Evolutionary conservation across 2,113 vertebrate species (phyloP), one percentile per base, ranked within the genome.

Genomic region (Baryphthengus martii): DNA sequence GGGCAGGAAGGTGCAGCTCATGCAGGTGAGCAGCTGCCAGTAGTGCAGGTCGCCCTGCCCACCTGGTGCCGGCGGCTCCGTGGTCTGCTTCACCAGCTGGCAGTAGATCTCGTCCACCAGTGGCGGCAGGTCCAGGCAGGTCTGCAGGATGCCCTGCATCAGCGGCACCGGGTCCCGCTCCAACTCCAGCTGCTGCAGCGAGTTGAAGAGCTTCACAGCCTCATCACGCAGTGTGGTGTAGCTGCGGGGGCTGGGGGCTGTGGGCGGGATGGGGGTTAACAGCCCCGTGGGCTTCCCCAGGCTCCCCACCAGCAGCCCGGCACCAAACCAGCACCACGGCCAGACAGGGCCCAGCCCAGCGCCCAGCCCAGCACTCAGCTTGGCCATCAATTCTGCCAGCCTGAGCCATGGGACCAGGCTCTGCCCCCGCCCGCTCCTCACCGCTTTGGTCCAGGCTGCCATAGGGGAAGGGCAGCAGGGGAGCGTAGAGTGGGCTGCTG

Each of bases 1-100:
- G 7, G 99, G 99, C 94, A 99, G 97, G 97, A 99, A 99, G 88
- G 99, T 99, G 98, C 99, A 99, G 97, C 99, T 99, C 99, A 99
- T 99, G 97, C 99, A 99, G 87, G 99, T 99, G 90, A 99, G 99
- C 14, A 99, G 99, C 98, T 99, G 99, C 99, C 99, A 99, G 97
- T 99, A 99, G 92, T 99, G 98, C 87, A 99, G 98, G 97, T 98
- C 97, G 0, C 98, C 98, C 6, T 98, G 98, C 88, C 97, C 98
- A 33, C 97, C 97, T 3, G 98, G 96, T 23, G 74, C 96, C 9
- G 62, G 97, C 2, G 97, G 98, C 88, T 98, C 97, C 29, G 98
- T 99, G 83, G 99, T 99, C 98, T 99, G 99, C 98, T 99, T 99
- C 97, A 99, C 99, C 61, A 99, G 98, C 97, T 99, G 99, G 97